A percentile compares a stretch with the other conserved stretches of the same genome.
phyloP scores from a whole-genome alignment of 2,888 invertebrate genomes.

The Fabriciana adippe region DNA sequence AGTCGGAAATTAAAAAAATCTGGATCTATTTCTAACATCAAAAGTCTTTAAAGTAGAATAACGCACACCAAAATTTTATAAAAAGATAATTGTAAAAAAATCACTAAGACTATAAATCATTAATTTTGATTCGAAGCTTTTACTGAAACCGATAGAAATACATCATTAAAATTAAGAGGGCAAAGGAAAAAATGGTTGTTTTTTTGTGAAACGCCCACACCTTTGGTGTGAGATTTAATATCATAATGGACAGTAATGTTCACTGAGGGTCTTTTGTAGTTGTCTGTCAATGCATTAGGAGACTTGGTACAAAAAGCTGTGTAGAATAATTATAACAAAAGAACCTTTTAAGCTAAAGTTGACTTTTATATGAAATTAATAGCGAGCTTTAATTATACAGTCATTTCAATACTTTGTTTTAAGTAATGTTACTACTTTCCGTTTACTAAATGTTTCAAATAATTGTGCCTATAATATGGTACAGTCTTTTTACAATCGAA shows the following conservation, averaged over 20 bases:
- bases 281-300: constrained; percentile 41
- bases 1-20: too few species aligned
- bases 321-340: constrained; percentile 23
- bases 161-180: constrained; percentile 41
- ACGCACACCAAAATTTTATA: background rate
- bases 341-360: constrained; percentile 25
- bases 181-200: constrained; percentile 35
- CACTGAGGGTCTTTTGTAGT: constrained; percentile 43
- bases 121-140: constrained; percentile 19
- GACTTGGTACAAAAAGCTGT: constrained; percentile 26
- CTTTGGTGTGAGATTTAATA: constrained; percentile 49
- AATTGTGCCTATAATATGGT: too few species aligned
- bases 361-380: constrained; percentile 17
- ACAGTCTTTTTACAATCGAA: too few species aligned
- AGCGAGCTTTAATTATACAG: constrained; percentile 2
- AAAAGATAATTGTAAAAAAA: background rate
- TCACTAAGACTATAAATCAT: background rate
- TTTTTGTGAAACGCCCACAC: constrained; percentile 41
- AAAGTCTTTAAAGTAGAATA: too few species aligned
- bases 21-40: too few species aligned
- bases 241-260: constrained; percentile 48
- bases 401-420: constrained; percentile 5
- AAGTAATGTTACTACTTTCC: constrained; percentile 5
- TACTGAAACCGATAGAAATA: constrained; percentile 37
- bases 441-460: too few species aligned